Evolutionary conservation across 2,888 invertebrate genomes (phyloP), one percentile per base, ranked within the genome.

Genomic region (Cybosia mesomella): DNA sequence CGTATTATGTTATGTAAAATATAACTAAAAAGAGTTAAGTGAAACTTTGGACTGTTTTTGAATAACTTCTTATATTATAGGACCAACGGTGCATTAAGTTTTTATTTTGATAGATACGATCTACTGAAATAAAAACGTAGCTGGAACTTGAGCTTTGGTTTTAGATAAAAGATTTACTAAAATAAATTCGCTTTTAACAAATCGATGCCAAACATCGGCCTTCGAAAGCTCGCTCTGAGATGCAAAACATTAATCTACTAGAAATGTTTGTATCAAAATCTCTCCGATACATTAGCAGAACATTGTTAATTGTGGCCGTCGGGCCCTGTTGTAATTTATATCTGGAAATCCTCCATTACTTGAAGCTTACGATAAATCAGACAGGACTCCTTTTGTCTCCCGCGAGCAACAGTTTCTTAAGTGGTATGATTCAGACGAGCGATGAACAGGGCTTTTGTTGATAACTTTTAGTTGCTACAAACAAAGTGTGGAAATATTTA

Each of bases 331-430:
- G 88, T 91, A 87, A 92, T 91, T 92, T 91, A 91, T 90, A 86
- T 85, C 84, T 76, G 80, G 78, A 84, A 79, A 83, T 85, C 86
- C 83, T 72, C 88, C 86, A 86, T 88, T 88, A 88, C 83, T 85
- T 81, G 85, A 77, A 82, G 83, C 85, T 83, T 76, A 83, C 86
- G 81, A 92, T 92, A 92, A 92, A 92, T 92, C 90, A 91, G 85
- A 70, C 80, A 76, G 84, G 86, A 87, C 85, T 86, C 89, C 91
- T 89, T 90, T 91, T 89, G 89, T 89, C 87, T 87, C 77, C 65
- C 70, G 72, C 74, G 77, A 82, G 89, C 87, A 89, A 90, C 90
- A 88, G 88, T 88, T 85, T 71, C 88, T 86, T 82, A 72, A 76
- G 77, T 72, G 71, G 72, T 66, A 67, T 58, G 34, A 2, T 22